Evolutionary conservation across 1,140 invertebrate genomes (phyloP).

Genomic region (Micrasema minimum): DNA sequence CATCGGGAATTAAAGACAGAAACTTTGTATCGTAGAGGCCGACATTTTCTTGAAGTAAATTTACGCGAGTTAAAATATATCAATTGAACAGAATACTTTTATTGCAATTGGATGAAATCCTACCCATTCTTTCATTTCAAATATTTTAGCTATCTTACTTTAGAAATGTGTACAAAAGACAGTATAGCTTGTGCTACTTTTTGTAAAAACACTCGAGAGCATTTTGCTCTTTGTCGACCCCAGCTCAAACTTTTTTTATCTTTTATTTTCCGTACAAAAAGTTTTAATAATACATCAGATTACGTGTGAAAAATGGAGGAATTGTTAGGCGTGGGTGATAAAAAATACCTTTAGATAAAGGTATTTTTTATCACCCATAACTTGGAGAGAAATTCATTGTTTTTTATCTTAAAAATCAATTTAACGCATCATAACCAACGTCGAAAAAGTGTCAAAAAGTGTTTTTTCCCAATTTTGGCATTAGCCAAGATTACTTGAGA

Average conservation of each 20-base stretch:
- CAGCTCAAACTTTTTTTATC: not conserved
- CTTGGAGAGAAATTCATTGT: not conserved
- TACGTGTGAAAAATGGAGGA: not conserved
- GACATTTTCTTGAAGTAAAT: not conserved
- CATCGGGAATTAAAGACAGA: slow-evolving; percentile 1
- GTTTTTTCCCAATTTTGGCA: not conserved
- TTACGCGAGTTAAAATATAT: not conserved
- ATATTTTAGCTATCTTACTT: not conserved
- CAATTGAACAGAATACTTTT: not conserved
- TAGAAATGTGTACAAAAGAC: slow-evolving; percentile 8
- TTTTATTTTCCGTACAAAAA: not conserved
- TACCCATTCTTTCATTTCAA: not conserved
- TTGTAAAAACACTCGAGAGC: not conserved
- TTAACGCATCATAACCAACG: too few species aligned
- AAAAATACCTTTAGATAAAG: not conserved
- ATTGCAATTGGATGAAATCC: not conserved
- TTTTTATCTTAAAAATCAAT: not conserved
- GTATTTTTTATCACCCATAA: not conserved
- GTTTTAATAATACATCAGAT: not conserved
- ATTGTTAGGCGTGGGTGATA: not conserved
- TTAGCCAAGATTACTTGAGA: too few species aligned
- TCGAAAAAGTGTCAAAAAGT: too few species aligned
- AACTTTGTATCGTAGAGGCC: not conserved
- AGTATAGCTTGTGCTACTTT: slow-evolving; percentile 11
- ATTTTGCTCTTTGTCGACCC: not conserved